Evolutionary conservation across 2,797 vertebrate species (phyloP), one percentile per base, ranked within the genome.

Genomic region (Rhinophrynus dorsalis): DNA sequence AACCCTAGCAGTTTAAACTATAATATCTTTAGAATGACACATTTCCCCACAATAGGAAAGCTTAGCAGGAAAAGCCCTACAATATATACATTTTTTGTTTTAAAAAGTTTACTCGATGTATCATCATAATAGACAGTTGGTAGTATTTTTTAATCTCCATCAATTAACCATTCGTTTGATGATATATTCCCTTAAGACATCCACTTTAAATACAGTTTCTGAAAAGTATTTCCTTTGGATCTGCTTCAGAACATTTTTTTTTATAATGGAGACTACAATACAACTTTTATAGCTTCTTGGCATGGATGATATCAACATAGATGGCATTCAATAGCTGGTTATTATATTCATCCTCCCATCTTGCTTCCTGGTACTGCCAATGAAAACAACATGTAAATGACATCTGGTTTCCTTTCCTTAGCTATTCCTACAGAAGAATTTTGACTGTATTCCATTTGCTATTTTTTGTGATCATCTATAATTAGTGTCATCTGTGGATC

Each of bases 401-500:
- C 65, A 58, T 67, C 40, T 57, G 65, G 29, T 35, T 45, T 45
- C 29, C 33, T 35, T 10, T 45, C 32, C 29, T 29, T 37, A 26
- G 13, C 38, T 17, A 12, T 18, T 35, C 10, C 20, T 27, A 20
- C 42, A 33, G 29, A 58, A 26, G 20, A 58, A 67, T 48, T 37
- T 30, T 1, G 12, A 50, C 17, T 27, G 23, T 8, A 40, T 44
- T 58, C 8, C 10, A 27, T 42, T 52, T 56, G 15, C 26, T 17
- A 32, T 51, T 51, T 64, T 29, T 45, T 17, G 3, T 17, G 18
- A 56, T 57, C 35, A 50, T 48, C 44, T 65, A 47, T 59, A 65
- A 57, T 42, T 57, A n/a, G 3, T 40, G 18, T 48, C 42, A 50
- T 30, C 33, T 65, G 52, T 44, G 6, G 33, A 65, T 58, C 20